Conservation (phyloP, 92 coral and sea anemone species). For the Zoanthus solanderi region DNA sequence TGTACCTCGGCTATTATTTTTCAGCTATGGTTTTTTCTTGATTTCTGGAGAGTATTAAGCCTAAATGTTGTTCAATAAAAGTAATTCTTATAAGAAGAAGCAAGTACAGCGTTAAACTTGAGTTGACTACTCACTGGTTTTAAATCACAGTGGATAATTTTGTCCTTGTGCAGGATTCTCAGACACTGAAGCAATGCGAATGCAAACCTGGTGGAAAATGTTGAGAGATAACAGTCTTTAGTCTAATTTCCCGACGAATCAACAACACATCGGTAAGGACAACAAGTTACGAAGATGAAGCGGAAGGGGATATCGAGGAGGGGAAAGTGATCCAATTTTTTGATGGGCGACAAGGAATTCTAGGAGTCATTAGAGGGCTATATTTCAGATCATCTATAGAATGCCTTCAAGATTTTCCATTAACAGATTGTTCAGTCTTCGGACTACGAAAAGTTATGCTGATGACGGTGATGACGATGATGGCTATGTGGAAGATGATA, state of each 20-base stretch:
- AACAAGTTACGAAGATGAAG: not conserved
- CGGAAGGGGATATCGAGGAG: too few species aligned
- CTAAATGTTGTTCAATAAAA: too few species aligned
- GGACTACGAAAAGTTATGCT: not conserved
- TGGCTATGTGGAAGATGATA: not conserved
- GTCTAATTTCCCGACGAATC: not conserved
- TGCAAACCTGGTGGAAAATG: constrained; percentile 80
- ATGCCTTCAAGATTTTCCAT: not conserved
- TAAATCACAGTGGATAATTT: constrained; percentile 94
- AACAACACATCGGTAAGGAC: not conserved
- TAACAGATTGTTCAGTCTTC: too few species aligned
- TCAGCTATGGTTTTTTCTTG: too few species aligned
- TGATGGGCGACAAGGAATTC: not conserved
- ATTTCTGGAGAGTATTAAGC: too few species aligned
- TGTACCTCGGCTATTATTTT: too few species aligned
- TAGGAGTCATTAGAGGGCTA: not conserved
- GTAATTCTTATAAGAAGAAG: too few species aligned
- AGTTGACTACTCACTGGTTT: constrained; percentile 80
- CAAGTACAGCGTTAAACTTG: not conserved
- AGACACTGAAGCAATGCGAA: constrained; percentile 93
- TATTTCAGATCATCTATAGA: not conserved
- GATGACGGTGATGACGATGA: not conserved
- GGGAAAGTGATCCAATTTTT: too few species aligned
- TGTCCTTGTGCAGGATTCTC: constrained; percentile 81
- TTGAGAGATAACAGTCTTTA: not conserved